These are phyloP conservation scores for Thecophora atra DNA, from an alignment of 2,888 invertebrate genomes.

Conservation along the genomic window DNA sequence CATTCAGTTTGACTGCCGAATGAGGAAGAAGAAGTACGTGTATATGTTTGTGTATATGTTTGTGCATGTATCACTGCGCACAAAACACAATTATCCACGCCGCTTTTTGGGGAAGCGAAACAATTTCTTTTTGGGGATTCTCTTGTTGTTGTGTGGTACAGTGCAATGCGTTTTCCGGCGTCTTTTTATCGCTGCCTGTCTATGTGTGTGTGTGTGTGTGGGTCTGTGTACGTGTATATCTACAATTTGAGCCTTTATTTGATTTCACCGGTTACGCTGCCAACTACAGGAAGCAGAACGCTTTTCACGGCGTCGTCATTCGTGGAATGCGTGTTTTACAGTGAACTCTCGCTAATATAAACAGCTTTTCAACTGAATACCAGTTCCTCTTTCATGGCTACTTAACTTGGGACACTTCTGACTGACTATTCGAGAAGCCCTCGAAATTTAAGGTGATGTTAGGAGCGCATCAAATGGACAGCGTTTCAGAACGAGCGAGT, in stretches of 20 bases:
- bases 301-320: conserved; percentile 17
- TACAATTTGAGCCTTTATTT: conserved; percentile 1
- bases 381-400: no score
- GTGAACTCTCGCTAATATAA: no score
- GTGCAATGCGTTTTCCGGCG: no score
- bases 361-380: no score
- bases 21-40: not conserved
- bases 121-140: conserved; percentile 3
- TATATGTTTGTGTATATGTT: not conserved
- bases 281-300: conserved; percentile 20
- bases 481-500: no score
- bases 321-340: conserved; percentile 23
- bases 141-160: no score
- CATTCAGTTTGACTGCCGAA: not conserved
- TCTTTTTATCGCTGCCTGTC: not conserved
- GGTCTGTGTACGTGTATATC: conserved; percentile 13
- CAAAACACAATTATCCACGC: no score
- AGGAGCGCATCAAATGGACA: no score
- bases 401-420: no score
- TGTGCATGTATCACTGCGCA: not conserved
- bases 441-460: no score
- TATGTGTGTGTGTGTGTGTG: not conserved
- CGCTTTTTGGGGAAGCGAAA: not conserved
- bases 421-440: no score
- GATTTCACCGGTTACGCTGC: conserved; percentile 30